Evolutionary conservation across 2,888 invertebrate species (phyloP).

Genomic region (Phania funesta): DNA sequence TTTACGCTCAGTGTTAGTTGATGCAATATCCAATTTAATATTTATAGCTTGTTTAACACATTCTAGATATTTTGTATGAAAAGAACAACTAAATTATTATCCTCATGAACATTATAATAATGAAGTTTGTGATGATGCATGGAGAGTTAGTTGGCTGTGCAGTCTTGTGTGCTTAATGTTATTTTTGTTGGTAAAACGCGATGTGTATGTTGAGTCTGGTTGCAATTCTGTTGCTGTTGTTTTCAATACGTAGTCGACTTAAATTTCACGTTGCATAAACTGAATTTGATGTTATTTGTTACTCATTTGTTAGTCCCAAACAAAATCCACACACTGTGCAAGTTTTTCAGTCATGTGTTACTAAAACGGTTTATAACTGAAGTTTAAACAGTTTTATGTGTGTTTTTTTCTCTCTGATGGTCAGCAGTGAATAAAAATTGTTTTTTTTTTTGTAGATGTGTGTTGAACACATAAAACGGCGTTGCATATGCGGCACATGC

Average conservation of each 20-base stretch:
- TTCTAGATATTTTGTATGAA: slow-evolving; percentile 41
- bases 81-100: slow-evolving; percentile 2
- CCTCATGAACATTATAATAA: background rate
- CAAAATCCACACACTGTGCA: slow-evolving; percentile 19
- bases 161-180: background rate
- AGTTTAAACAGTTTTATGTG: slow-evolving; percentile 41
- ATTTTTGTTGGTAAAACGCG: background rate
- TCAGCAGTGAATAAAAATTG: slow-evolving; percentile 34
- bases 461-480: background rate
- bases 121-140: slow-evolving; percentile 19
- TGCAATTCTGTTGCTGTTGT: background rate
- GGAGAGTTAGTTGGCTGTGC: background rate
- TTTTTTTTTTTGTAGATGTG: background rate
- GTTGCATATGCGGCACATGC: slow-evolving; percentile 42
- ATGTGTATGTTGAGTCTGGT: background rate
- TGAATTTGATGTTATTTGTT: slow-evolving; percentile 49
- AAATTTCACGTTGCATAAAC: slow-evolving; percentile 64
- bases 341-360: slow-evolving; percentile 65
- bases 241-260: slow-evolving; percentile 32
- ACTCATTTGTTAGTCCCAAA: slow-evolving; percentile 32
- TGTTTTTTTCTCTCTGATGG: slow-evolving; percentile 25
- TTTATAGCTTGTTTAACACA: slow-evolving; percentile 56
- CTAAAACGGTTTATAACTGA: slow-evolving; percentile 58
- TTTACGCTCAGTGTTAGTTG: background rate
- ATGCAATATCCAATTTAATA: slow-evolving; percentile 18